Percentiles rank a stretch among this genome's conserved stretches.
phyloP scores from a whole-genome alignment of 35 echinoderm and acorn worm genomes.

The Apostichopus japonicus region DNA sequence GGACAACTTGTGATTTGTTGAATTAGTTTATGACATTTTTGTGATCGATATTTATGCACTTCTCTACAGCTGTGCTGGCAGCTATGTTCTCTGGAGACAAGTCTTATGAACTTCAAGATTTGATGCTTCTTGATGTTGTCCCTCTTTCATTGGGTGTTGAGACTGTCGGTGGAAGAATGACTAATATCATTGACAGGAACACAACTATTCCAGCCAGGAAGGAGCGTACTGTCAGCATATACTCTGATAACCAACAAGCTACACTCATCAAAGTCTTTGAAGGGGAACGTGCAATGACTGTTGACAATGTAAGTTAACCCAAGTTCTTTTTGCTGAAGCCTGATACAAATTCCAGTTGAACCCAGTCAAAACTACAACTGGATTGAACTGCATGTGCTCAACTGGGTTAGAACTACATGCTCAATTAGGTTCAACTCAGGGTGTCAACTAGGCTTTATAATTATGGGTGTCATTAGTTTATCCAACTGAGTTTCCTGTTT shows the following conservation, averaged over 20 bases:
- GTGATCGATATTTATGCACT: not conserved
- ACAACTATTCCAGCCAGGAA: constrained; percentile 90
- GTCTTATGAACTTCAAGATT: constrained; percentile 85
- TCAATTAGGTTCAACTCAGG: no score
- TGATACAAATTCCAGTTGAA: no score
- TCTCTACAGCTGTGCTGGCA: constrained; percentile 80
- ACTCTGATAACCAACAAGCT: constrained; percentile 87
- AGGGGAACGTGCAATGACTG: constrained; percentile 88
- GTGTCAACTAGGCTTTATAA: no score
- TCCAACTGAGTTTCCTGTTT: no score
- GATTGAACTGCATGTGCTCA: no score
- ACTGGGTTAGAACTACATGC: no score
- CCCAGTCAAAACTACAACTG: no score
- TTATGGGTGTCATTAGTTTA: no score
- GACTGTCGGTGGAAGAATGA: constrained; percentile 11
- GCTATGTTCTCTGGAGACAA: constrained; percentile 94
- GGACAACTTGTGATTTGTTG: no score
- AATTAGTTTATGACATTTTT: no score
- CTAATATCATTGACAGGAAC: constrained; percentile 82
- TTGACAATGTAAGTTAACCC: constrained; percentile 66
- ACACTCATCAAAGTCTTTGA: constrained; percentile 95
- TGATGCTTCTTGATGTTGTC: constrained; percentile 86
- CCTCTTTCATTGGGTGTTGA: constrained; percentile 90
- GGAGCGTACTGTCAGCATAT: constrained; percentile 75
- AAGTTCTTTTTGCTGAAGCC: no score